phyloP scores from a whole-genome alignment of 2,888 invertebrate genomes.

The Aradus depressus region DNA sequence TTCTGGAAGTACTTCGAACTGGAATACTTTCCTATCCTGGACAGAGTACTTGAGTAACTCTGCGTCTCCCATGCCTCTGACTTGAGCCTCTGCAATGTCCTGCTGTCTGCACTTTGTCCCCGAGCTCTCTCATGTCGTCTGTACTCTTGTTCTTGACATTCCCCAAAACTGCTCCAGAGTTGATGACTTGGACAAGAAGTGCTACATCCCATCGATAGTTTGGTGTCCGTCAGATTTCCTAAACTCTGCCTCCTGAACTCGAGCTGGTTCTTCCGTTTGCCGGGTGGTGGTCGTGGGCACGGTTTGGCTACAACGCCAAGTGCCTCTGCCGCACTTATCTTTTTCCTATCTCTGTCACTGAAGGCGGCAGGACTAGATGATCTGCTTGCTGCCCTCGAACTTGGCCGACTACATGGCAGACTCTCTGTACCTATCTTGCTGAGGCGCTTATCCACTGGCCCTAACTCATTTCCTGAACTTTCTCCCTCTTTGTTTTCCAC shows the following conservation, averaged over 20 bases:
- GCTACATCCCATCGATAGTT: conserved; percentile 28
- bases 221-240: conserved; percentile 31
- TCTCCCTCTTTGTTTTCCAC: conserved; percentile 18
- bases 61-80: conserved; percentile 27
- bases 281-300: conserved; percentile 29
- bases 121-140: conserved; percentile 29
- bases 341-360: conserved; percentile 20
- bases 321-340: conserved; percentile 32
- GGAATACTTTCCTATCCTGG: conserved; percentile 28
- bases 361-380: conserved; percentile 30
- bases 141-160: conserved; percentile 28
- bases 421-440: conserved; percentile 17
- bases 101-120: conserved; percentile 31
- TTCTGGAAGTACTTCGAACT: conserved; percentile 27
- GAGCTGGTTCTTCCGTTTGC: conserved; percentile 24
- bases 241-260: conserved; percentile 31
- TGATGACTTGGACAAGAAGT: conserved; percentile 29
- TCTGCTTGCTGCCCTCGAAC: conserved; percentile 28
- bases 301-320: conserved; percentile 32
- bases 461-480: conserved; percentile 13
- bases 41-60: conserved; percentile 27
- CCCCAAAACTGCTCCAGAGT: conserved; percentile 31
- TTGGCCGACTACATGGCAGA: conserved; percentile 28
- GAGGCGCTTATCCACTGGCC: conserved; percentile 12
- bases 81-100: conserved; percentile 30